Conservation (phyloP, 35 echinoderm and acorn worm species). For the Ptychodera flava region DNA sequence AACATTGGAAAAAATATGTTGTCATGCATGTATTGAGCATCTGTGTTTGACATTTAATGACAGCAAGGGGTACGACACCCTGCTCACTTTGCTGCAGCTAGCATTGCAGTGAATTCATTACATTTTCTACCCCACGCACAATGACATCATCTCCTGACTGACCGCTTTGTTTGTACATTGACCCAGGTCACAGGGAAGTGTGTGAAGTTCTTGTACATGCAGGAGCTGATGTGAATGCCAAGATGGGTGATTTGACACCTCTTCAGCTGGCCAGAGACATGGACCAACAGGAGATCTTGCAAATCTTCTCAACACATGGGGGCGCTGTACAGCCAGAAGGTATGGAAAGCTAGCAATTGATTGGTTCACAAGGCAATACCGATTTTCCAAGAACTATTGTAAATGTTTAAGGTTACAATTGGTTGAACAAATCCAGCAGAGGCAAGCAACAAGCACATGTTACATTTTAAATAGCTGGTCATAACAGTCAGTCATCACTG, state of each 20-base stretch:
- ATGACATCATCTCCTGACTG: too few species aligned
- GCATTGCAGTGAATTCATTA: background rate
- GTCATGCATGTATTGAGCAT: background rate
- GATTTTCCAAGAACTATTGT: too few species aligned
- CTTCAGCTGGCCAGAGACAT: slow-evolving; percentile 55
- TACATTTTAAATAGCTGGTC: too few species aligned
- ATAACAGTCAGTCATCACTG: too few species aligned
- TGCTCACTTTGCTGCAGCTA: background rate
- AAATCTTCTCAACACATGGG: background rate
- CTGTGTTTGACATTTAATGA: background rate
- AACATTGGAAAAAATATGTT: too few species aligned
- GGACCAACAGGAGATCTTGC: slow-evolving; percentile 47
- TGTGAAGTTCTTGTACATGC: slow-evolving; percentile 34
- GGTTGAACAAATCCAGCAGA: too few species aligned
- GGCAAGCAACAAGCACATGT: too few species aligned
- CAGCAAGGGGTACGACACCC: background rate
- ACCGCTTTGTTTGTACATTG: too few species aligned
- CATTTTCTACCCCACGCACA: background rate
- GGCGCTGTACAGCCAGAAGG: too few species aligned
- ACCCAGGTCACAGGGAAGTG: slow-evolving; percentile 49
- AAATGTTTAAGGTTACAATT: too few species aligned
- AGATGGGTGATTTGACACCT: slow-evolving; percentile 65
- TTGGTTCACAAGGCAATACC: too few species aligned
- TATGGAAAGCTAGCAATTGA: too few species aligned
- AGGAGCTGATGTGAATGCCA: slow-evolving; percentile 48